Percentiles rank a stretch among this genome's conserved stretches.
phyloP scores from a whole-genome alignment of 2,113 vertebrate species.

The Tauraco erythrolophus region DNA sequence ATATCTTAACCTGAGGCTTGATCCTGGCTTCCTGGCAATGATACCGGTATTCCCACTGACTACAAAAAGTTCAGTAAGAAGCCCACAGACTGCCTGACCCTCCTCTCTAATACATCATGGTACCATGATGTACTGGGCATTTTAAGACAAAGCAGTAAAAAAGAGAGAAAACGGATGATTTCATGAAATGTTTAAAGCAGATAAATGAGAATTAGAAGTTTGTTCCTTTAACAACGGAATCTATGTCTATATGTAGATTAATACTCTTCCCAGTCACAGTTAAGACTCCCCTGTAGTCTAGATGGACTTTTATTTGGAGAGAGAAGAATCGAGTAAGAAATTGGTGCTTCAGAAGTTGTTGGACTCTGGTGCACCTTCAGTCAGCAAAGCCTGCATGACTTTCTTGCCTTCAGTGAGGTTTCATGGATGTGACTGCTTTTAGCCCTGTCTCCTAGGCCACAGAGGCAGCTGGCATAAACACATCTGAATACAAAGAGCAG shows the following conservation, averaged over 20 bases:
- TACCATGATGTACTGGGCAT: not conserved
- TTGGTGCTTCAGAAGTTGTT: not conserved
- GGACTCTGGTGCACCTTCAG: fast-evolving
- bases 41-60: not conserved
- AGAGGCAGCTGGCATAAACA: fast-evolving
- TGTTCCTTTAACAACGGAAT: not conserved
- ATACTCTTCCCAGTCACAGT: not conserved
- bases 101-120: not conserved
- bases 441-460: not conserved
- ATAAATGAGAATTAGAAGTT: not conserved
- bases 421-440: not conserved
- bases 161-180: not conserved
- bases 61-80: not conserved
- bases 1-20: not conserved
- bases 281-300: not conserved
- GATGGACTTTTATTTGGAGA: not conserved
- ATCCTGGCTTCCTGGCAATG: not conserved
- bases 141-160: not conserved
- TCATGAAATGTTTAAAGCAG: not conserved
- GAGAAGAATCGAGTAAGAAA: not conserved
- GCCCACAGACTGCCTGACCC: not conserved
- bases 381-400: not conserved
- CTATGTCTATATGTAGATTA: not conserved
- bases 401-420: not conserved
- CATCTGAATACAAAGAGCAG: not conserved